Conservation (phyloP, 2,113 vertebrate genomes). For the Chitala chitala region DNA sequence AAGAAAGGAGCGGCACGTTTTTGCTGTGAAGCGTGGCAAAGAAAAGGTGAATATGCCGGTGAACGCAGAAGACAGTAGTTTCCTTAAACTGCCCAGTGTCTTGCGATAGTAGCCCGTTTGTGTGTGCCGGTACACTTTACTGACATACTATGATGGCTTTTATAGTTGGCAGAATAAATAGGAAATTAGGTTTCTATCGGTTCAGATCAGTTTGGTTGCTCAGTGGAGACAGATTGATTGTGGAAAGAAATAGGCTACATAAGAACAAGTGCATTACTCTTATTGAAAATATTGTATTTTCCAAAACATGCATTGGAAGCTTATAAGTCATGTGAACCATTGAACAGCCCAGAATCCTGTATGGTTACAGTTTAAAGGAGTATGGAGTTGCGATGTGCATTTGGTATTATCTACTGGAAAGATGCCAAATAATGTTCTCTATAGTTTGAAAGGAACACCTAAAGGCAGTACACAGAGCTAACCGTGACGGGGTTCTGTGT, state of each 20-base stretch:
- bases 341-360: not conserved
- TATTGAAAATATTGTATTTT: not conserved
- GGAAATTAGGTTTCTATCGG: not conserved
- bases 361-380: not conserved
- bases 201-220: not conserved
- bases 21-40: not conserved
- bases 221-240: slow-evolving; percentile 11
- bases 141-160: not conserved
- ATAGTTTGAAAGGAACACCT: not conserved
- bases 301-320: not conserved
- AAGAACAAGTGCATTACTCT: too few species aligned
- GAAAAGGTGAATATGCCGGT: not conserved
- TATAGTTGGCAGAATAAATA: not conserved
- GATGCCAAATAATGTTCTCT: slow-evolving; percentile 2
- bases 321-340: not conserved
- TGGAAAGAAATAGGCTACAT: slow-evolving; percentile 4
- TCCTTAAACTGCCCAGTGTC: not conserved
- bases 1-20: not conserved
- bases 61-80: slow-evolving; percentile 6
- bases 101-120: not conserved
- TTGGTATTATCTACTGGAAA: not conserved
- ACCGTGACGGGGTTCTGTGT: too few species aligned
- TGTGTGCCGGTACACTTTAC: not conserved
- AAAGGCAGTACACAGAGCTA: not conserved
- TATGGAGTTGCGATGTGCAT: not conserved